These are phyloP conservation scores for Psophia crepitans DNA, from an alignment of 2,113 vertebrate species.

Conservation along the genomic window DNA sequence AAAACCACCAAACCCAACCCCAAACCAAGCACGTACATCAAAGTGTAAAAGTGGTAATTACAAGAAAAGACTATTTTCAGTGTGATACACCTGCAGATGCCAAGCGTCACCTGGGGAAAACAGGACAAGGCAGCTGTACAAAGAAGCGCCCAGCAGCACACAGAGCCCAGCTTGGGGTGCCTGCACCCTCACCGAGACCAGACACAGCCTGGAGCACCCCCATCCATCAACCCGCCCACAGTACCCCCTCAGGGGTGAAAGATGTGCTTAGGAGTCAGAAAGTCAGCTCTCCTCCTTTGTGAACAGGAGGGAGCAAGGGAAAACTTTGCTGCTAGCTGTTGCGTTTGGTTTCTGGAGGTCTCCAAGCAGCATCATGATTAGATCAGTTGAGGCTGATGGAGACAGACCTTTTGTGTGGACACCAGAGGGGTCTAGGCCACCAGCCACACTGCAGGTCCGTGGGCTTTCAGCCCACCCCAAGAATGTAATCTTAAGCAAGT, in stretches of 20 bases:
- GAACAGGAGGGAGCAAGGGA: not conserved
- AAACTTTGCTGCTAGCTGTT: not conserved
- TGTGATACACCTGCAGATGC: not conserved
- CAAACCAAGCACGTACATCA: not conserved
- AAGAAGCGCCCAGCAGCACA: not conserved
- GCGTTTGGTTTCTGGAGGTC: not conserved
- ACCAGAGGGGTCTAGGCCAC: not conserved
- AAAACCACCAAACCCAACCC: not conserved
- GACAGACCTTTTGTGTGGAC: not conserved
- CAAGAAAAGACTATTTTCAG: not conserved
- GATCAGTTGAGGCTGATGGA: not conserved
- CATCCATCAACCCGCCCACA: fast-evolving
- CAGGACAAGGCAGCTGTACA: not conserved
- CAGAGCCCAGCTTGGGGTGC: not conserved
- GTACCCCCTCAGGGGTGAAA: not conserved
- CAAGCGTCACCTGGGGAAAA: not conserved
- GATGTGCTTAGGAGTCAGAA: not conserved
- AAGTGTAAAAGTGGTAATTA: not conserved
- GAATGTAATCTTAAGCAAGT: not conserved
- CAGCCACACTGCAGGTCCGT: not conserved
- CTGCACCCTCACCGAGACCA: fast-evolving
- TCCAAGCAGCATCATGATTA: not conserved
- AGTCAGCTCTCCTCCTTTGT: not conserved
- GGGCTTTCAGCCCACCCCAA: not conserved
- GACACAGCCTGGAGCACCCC: not conserved